A percentile compares a stretch with the other conserved stretches of the same genome.
Evolutionary conservation across 1,140 invertebrate genomes (phyloP).

Genomic region (Adoxophyes honmai): DNA sequence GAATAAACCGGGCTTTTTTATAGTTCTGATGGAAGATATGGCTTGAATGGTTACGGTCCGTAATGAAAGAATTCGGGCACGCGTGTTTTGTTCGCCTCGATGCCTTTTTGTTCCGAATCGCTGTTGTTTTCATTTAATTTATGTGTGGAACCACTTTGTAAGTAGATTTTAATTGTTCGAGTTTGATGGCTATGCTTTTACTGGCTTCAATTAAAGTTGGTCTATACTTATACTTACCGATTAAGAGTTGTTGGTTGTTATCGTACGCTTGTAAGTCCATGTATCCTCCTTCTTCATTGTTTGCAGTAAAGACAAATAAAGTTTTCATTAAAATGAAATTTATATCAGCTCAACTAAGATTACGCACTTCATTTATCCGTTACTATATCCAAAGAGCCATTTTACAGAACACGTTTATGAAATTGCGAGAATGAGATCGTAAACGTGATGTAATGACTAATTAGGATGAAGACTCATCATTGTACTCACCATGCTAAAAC

Average conservation of each 20-base stretch:
- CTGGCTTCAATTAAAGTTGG: background rate
- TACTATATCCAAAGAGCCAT: too few relatives aligned
- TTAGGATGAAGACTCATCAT: too few relatives aligned
- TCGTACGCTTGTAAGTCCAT: slow-evolving; percentile 66
- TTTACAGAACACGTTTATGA: too few relatives aligned
- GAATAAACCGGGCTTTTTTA: slow-evolving; percentile 56
- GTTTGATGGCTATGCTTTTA: background rate
- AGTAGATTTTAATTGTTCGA: slow-evolving; percentile 24
- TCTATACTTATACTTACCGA: slow-evolving; percentile 51
- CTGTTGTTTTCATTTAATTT: slow-evolving; percentile 25
- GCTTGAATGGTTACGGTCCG: slow-evolving; percentile 25
- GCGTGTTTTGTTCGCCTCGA: slow-evolving; percentile 34
- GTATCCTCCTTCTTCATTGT: slow-evolving; percentile 63
- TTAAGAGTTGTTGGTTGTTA: slow-evolving; percentile 62
- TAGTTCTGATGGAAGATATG: slow-evolving; percentile 47
- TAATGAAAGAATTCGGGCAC: slow-evolving; percentile 37
- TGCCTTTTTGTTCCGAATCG: slow-evolving; percentile 20
- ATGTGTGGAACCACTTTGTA: background rate
- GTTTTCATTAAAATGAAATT: too few relatives aligned
- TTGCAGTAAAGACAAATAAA: slow-evolving; percentile 36
- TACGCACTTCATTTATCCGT: too few relatives aligned
- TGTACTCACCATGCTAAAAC: too few relatives aligned
- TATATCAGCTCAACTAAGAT: too few relatives aligned
- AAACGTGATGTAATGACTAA: background rate
- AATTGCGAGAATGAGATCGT: too few relatives aligned